Evolutionary conservation across 2,888 invertebrate genomes (phyloP).

Genomic region (Drosophila neonasuta): DNA sequence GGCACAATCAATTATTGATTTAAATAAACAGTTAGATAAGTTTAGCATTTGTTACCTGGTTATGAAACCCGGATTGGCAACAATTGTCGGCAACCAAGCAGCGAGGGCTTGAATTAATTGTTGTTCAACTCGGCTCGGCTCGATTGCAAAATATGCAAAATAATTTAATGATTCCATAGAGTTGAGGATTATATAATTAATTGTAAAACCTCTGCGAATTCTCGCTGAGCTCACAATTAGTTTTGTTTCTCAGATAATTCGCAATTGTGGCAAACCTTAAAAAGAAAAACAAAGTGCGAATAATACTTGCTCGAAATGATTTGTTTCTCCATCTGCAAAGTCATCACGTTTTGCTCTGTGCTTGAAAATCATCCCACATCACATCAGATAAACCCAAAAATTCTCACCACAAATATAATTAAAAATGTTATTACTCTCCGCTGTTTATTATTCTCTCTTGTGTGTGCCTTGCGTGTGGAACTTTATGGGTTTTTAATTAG

Average conservation of each 20-base stretch:
- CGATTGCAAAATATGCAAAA: slow-evolving; percentile 61
- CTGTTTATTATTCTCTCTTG: slow-evolving; percentile 46
- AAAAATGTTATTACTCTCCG: slow-evolving; percentile 47
- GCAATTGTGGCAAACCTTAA: slow-evolving; percentile 20
- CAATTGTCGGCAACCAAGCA: slow-evolving; percentile 46
- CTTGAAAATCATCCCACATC: slow-evolving; percentile 45
- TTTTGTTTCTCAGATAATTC: slow-evolving; percentile 5
- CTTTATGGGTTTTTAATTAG: slow-evolving; percentile 59
- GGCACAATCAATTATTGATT: slow-evolving; percentile 29
- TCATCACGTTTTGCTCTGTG: slow-evolving; percentile 42
- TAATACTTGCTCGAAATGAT: slow-evolving; percentile 8
- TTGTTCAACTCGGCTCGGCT: slow-evolving; percentile 8
- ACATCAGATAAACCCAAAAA: slow-evolving; percentile 41
- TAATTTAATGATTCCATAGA: slow-evolving; percentile 39
- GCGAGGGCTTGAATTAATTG: slow-evolving; percentile 49
- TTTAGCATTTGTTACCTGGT: slow-evolving; percentile 16
- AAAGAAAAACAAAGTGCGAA: not conserved
- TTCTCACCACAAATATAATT: slow-evolving; percentile 56
- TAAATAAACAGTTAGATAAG: slow-evolving; percentile 28
- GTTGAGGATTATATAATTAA: slow-evolving; percentile 40
- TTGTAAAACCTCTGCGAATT: slow-evolving; percentile 36
- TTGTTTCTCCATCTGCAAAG: slow-evolving; percentile 26
- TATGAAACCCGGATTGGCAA: slow-evolving; percentile 62
- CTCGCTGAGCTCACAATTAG: slow-evolving; percentile 40
- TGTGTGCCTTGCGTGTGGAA: slow-evolving; percentile 44